Conservation (phyloP, 30 jellyfish, hydroid and myxozoan species). For the Turritopsis rubra region DNA sequence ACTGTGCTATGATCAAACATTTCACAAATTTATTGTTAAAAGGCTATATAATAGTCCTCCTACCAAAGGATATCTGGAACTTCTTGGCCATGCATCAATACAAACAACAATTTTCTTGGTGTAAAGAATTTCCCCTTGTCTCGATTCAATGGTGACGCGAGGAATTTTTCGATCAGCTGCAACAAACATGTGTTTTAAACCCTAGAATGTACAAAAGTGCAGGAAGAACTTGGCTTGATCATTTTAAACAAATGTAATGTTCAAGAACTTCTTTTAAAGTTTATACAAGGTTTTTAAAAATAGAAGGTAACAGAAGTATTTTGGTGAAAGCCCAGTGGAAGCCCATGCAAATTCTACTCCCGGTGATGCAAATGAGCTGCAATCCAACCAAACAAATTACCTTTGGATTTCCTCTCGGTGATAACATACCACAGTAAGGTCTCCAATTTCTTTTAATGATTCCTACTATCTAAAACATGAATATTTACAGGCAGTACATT, state of each 20-base stretch:
- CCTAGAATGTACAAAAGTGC: slow-evolving; percentile 39
- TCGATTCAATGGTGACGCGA: slow-evolving; percentile 69
- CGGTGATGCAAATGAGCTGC: no score
- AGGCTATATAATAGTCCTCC: neutral
- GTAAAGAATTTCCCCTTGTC: slow-evolving; percentile 72
- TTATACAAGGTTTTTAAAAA: neutral
- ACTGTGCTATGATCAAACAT: neutral
- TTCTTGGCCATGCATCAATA: slow-evolving; percentile 98
- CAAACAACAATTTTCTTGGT: slow-evolving; percentile 82
- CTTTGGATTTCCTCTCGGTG: slow-evolving; percentile 80
- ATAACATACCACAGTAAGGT: slow-evolving; percentile 88
- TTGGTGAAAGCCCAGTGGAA: no score
- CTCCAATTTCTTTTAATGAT: slow-evolving; percentile 92
- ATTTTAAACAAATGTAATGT: no score
- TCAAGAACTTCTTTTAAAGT: no score
- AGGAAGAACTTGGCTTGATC: neutral
- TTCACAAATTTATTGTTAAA: neutral
- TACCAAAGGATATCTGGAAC: slow-evolving; percentile 77
- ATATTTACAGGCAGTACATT: neutral
- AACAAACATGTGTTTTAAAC: slow-evolving; percentile 66
- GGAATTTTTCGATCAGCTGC: slow-evolving; percentile 87
- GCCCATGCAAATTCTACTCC: no score
- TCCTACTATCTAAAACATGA: slow-evolving; percentile 70
- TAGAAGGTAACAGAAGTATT: neutral
- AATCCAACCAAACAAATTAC: slow-evolving; percentile 26